Conservation (phyloP, 2,888 invertebrate species). For the Macaria liturata region DNA sequence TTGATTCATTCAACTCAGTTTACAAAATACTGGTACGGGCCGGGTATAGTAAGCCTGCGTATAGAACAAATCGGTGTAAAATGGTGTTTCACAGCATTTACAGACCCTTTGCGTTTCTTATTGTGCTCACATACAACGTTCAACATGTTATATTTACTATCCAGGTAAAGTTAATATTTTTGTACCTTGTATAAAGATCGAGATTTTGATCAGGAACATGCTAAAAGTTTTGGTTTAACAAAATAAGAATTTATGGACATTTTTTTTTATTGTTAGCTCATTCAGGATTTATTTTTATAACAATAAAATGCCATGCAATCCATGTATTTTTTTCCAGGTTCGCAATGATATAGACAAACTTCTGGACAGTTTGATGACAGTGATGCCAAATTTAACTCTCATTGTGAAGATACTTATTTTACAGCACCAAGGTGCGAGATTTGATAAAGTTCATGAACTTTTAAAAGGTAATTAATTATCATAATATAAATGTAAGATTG, state of each 20-base stretch:
- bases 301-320: no score
- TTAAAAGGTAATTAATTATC: background rate
- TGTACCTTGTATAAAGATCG: background rate
- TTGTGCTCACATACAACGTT: background rate
- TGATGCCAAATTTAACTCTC: background rate
- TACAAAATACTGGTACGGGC: constrained; percentile 1
- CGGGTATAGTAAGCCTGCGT: background rate
- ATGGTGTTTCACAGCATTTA: background rate
- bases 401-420: background rate
- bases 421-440: background rate
- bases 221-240: background rate
- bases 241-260: no score
- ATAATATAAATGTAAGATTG: background rate
- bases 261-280: no score
- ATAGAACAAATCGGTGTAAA: background rate
- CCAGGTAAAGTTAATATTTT: background rate
- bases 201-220: background rate
- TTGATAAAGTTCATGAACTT: constrained; percentile 1
- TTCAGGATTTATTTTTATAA: no score
- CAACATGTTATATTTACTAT: background rate
- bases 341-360: background rate
- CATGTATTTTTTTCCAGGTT: background rate
- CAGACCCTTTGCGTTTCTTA: constrained; percentile 1
- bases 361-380: constrained; percentile 1
- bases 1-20: constrained; percentile 3